phyloP scores from a whole-genome alignment of 1,140 invertebrate genomes.

The Papilio helenus region DNA sequence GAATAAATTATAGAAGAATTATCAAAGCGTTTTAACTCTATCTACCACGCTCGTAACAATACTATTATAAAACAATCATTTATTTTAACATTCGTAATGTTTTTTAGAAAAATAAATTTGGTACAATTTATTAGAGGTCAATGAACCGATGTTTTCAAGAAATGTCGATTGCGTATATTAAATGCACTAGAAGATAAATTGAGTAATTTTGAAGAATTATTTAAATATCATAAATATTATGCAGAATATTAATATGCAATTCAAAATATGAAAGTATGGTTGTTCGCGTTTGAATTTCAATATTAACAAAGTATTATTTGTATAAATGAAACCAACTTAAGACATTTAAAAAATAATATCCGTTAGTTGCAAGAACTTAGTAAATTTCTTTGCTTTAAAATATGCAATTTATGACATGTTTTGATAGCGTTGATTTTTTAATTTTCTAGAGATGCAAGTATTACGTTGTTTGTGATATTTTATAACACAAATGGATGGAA shows the following conservation, averaged over 20 bases:
- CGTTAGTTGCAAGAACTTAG: not conserved
- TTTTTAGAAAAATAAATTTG: conserved; percentile 28
- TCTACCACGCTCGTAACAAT: no score
- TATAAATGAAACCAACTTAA: not conserved
- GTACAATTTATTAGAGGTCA: conserved; percentile 5
- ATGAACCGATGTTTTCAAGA: not conserved
- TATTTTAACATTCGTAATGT: conserved; percentile 25
- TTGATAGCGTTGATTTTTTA: not conserved
- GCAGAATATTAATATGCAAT: not conserved
- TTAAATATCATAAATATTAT: not conserved
- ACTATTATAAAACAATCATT: conserved; percentile 1
- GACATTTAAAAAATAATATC: not conserved
- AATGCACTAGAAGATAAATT: not conserved
- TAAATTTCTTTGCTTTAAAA: not conserved
- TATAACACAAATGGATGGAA: conserved; percentile 20
- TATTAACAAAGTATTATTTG: not conserved
- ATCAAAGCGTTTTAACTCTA: no score
- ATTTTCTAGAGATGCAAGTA: conserved; percentile 11
- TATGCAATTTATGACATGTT: conserved; percentile 2
- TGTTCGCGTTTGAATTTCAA: not conserved
- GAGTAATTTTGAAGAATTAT: not conserved
- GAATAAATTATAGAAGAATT: no score
- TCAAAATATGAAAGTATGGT: not conserved
- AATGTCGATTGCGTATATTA: not conserved
- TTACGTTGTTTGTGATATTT: conserved; percentile 2